These are phyloP conservation scores for Nematolebias whitei DNA, from an alignment of 2,113 vertebrate genomes.

Conservation along the genomic window DNA sequence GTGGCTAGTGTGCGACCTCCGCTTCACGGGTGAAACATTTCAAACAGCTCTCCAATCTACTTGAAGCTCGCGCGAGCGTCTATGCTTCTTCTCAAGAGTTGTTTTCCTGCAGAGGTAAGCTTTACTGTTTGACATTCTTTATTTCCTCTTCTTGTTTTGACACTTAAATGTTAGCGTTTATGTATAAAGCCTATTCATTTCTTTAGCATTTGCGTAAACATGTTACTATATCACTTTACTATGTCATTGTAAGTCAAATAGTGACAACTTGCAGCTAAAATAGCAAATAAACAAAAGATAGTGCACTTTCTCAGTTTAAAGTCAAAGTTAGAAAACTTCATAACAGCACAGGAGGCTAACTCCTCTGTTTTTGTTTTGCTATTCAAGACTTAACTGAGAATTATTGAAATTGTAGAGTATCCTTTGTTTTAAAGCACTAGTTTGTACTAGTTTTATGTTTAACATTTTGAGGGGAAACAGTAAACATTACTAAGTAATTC, in stretches of 20 bases:
- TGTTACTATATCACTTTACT: too few relatives aligned
- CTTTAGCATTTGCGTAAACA: too few relatives aligned
- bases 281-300: background rate
- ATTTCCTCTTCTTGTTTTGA: too few relatives aligned
- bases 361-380: background rate
- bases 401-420: background rate
- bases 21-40: accelerated
- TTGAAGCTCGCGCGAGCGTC: background rate
- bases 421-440: background rate
- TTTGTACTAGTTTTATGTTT: background rate
- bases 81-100: too few relatives aligned
- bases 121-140: background rate
- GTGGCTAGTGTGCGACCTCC: background rate
- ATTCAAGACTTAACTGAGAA: background rate
- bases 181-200: too few relatives aligned
- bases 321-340: conserved; percentile 5
- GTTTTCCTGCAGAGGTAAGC: too few relatives aligned
- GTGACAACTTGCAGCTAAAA: too few relatives aligned
- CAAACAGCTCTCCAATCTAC: background rate
- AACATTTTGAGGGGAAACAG: background rate
- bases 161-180: too few relatives aligned
- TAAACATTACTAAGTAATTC: background rate
- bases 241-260: too few relatives aligned
- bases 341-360: background rate
- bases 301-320: background rate